Base-by-base conservation (phyloP, 1,140 invertebrate genomes). In the Trachelipus rathkii region DNA sequence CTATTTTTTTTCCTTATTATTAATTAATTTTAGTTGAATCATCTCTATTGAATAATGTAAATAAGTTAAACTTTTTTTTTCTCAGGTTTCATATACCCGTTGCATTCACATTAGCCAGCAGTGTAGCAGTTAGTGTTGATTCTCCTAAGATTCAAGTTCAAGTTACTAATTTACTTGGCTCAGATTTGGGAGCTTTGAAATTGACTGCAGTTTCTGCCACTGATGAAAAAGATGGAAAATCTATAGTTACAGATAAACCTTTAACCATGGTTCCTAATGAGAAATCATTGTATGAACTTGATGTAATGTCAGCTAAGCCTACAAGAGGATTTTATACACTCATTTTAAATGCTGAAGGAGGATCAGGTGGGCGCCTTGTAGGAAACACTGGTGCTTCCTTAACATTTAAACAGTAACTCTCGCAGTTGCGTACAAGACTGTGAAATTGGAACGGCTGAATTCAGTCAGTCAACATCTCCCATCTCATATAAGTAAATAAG, bases 251-350 rank as follows among this genome's bases (percentile, higher is more conserved):
- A 60, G 90, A 90, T 80, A 88, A 90, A 81, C 86, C 83, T 75
- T 89, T 91, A 76, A 85, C 87, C 46, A 73, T 86, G 19, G 85
- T 86, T 13, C 67, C 87, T 46, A 84, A 83, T 10, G 89, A 91
- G 79, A 88, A 87, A 89, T 90, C 84, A 4, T 60, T 93, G 50
- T 97, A 90, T 84, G 89, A 91, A 33, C 86, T 96, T 13, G 92
- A 96, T 82, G 87, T 97, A 24, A 90, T 91, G 86, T 89, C 92
- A 79, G 89, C 90, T 23, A 94, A 93, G 78, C 90, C 92, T 44
- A 89, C 90, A 10, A 89, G 92, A 81, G 95, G 95, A 24, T 89
- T 94, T 82, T 97, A 97, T 85, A 91, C 91, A 78, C 87, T 95
- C 5, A 89, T 89, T 0, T 83, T 97, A 9, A 91, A 88, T 82